Evolutionary conservation across 2,888 invertebrate genomes (phyloP), one percentile per base, ranked within the genome.

Genomic region (Amblyjoppa fuscipennis): DNA sequence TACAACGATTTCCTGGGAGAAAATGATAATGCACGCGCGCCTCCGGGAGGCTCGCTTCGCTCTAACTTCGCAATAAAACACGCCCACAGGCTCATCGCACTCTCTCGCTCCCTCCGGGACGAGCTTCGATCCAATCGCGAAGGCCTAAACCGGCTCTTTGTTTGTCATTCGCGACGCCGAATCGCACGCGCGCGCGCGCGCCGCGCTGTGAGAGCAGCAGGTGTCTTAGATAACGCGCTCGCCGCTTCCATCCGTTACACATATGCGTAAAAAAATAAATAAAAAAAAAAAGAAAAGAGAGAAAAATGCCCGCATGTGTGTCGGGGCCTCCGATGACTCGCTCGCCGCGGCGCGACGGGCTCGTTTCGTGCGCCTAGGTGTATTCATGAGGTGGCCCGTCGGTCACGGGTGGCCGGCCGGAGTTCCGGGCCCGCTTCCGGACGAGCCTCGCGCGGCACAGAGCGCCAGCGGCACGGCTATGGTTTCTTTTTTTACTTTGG

Each of bases 341-440:
- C 31, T 34, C 28, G 59, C 31, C 38, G 68, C 38, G 74, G 73
- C 41, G 80, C 41, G 41, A 59, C 71, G 73, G 76, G 49, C 69
- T 77, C 83, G 73, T 77, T 76, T 84, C 80, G 86, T 87, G 83
- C 77, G 41, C 71, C 71, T 79, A 13, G 45, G 45, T 88, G 88
- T 89, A 88, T 90, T 86, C 87, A 89, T 89, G 90, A 89, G 89
- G 88, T 89, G 69, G 84, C 88, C 87, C 88, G 92, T 89, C 89
- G 92, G 94, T 93, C 93, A 94, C 93, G 93, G 93, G 89, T 94
- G 93, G 94, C 92, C 91, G 93, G 90, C 85, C 90, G 88, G 91
- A 92, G 93, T 94, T 94, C 93, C 94, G 94, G 94, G 91, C 90
- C 91, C 91, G 89, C 92, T 93, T 93, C 94, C 94, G 93, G 93